Base-by-base conservation (phyloP, 2,888 invertebrate genomes). In the Leucozona laternaria region DNA sequence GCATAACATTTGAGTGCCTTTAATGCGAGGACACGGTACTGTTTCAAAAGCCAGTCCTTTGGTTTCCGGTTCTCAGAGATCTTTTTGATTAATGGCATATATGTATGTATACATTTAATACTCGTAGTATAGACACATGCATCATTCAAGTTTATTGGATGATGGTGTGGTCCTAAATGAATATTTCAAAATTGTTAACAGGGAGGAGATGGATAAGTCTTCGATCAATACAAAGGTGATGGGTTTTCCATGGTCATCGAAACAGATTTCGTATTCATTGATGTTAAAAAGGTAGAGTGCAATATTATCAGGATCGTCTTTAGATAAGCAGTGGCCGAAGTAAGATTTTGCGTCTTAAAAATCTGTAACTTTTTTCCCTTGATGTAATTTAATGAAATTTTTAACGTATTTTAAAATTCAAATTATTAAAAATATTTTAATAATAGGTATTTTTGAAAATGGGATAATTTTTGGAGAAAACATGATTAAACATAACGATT, bases 121-220 rank as follows among this genome's bases (percentile, higher is more conserved):
- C 13, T 7, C 0, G n/a, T 43, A 0, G 43, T 45, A 17, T 53
- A 25, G 6, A 50, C 13, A 50, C 50, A 50, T 53, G 7, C 8
- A n/a, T n/a, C n/a, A n/a, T n/a, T n/a, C n/a, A 8, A 25, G 15
- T 15, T 25, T 25, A 25, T 53, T 28, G 8, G 15, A n/a, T 28
- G 43, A 20, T 53, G 72, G 28, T 45, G 20, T 25, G 50, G 22
- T 53, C 28, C 66, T 55, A 7, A 53, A 83, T 79, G 55, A 75
- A 79, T 83, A 79, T 73, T 83, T 79, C 48, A 83, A 60, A 79
- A 72, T 34, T 72, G 48, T 58, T 34, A 66, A 62, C 31, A 31
- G 28, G n/a, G 25, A 5, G 17, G 50, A 68, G 28, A 28, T 40
- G 28, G 48, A 37, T 17, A 37, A 43, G 11, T 57, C 13, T 10